Percentiles rank a stretch among this genome's conserved stretches.
phyloP scores from a whole-genome alignment of 2,113 vertebrate species.

The Scomber scombrus region DNA sequence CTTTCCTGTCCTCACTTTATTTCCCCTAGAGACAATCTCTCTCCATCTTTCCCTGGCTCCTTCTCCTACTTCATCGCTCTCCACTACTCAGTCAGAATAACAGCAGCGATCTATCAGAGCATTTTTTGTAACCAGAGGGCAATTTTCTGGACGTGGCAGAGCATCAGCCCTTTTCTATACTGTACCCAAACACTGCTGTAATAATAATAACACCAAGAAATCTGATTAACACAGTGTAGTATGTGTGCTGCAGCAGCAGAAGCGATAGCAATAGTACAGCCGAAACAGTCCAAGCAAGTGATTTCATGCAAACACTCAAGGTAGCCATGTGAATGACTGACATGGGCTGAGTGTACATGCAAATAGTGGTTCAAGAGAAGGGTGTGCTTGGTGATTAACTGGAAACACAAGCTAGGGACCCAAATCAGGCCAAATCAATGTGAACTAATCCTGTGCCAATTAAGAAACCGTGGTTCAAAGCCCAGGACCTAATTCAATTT shows the following conservation, averaged over 20 bases:
- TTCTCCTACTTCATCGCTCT: constrained; percentile 56
- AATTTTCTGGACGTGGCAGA: constrained; percentile 59
- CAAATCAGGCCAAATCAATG: constrained; percentile 79
- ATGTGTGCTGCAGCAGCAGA: constrained; percentile 16
- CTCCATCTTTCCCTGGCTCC: constrained; percentile 44
- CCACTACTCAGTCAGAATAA: constrained; percentile 62
- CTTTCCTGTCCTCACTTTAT: constrained; percentile 61
- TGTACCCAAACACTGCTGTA: constrained; percentile 39
- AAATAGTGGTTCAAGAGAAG: constrained; percentile 49
- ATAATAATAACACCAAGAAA: constrained; percentile 49
- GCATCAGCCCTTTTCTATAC: constrained; percentile 37
- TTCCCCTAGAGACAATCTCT: constrained; percentile 63
- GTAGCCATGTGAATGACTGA: constrained; percentile 51
- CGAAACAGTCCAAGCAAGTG: constrained; percentile 5
- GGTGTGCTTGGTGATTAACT: constrained; percentile 69
- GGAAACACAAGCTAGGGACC: constrained; percentile 56
- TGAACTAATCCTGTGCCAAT: constrained; percentile 77
- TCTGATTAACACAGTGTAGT: constrained; percentile 38
- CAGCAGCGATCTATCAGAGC: constrained; percentile 65
- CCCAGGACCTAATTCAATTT: constrained; percentile 69
- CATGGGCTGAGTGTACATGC: constrained; percentile 32
- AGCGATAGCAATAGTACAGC: neutral
- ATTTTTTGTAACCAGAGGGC: constrained; percentile 62
- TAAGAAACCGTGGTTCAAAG: constrained; percentile 68
- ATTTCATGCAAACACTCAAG: constrained; percentile 60